phyloP scores from a whole-genome alignment of 30 jellyfish, hydroid and myxozoan species.

The Chrysaora quinquecirrha region DNA sequence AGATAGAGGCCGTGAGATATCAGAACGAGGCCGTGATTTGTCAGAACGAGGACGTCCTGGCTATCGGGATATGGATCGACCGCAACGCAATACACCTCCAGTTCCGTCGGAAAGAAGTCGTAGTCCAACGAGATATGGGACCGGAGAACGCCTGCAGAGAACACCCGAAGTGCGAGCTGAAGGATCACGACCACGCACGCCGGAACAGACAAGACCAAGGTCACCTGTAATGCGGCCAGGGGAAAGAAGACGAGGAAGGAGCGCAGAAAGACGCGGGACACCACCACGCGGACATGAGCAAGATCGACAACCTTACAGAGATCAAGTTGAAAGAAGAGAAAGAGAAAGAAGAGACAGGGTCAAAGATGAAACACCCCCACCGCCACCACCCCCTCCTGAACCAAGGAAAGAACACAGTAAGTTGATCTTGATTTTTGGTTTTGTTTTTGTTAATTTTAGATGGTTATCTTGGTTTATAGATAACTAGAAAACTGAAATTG shows the following conservation, averaged over 20 bases:
- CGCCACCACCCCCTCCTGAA: slow-evolving; percentile 94
- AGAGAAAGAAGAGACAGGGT: slow-evolving; percentile 72
- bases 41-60: slow-evolving; percentile 33
- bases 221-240: slow-evolving; percentile 54
- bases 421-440: slow-evolving; percentile 4
- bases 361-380: slow-evolving; percentile 89
- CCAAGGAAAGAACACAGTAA: slow-evolving; percentile 69
- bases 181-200: slow-evolving; percentile 68
- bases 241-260: slow-evolving; percentile 70
- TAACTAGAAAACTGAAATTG: no score
- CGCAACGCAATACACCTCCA: slow-evolving; percentile 67
- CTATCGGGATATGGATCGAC: slow-evolving; percentile 64
- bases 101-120: slow-evolving; percentile 64
- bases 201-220: slow-evolving; percentile 72
- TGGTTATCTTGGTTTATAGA: background rate
- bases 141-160: slow-evolving; percentile 48
- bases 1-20: no score
- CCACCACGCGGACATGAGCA: slow-evolving; percentile 80
- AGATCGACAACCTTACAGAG: slow-evolving; percentile 50
- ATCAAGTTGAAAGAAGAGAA: slow-evolving; percentile 67
- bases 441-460: background rate
- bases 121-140: slow-evolving; percentile 51
- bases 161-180: slow-evolving; percentile 59
- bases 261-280: slow-evolving; percentile 65
- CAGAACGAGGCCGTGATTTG: no score